Conservation (phyloP, 2,888 invertebrate species). For the Sthenelais limicola region DNA sequence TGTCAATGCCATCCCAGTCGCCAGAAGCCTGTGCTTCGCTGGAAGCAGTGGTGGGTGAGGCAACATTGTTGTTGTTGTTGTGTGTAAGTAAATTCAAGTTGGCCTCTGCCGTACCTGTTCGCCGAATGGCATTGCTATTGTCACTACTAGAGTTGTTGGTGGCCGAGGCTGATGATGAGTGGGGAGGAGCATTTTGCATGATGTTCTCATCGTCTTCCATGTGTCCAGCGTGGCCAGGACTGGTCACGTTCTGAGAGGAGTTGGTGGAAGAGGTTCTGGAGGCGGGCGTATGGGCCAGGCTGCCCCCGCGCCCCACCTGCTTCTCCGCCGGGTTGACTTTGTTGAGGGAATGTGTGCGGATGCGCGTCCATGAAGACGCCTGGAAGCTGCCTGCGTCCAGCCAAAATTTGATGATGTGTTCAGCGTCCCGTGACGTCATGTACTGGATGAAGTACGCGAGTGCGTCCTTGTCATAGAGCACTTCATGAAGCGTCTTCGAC, state of each 20-base stretch:
- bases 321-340: background rate
- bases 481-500: constrained; percentile 79
- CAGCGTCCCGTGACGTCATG: constrained; percentile 80
- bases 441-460: constrained; percentile 88
- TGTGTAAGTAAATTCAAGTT: constrained; percentile 3
- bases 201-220: background rate
- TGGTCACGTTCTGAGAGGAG: constrained; percentile 27
- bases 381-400: constrained; percentile 74
- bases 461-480: constrained; percentile 84
- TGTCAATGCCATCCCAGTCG: too few relatives aligned
- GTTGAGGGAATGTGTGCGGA: constrained; percentile 37
- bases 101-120: constrained; percentile 27
- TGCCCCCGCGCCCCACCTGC: background rate
- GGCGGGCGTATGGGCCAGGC: background rate
- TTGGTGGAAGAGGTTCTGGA: background rate
- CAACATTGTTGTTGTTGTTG: background rate
- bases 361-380: constrained; percentile 41
- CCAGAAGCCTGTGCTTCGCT: background rate
- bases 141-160: background rate
- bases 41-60: background rate
- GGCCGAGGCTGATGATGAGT: too few relatives aligned
- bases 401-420: constrained; percentile 74
- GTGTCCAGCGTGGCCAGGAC: constrained; percentile 17
- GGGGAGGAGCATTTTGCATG: background rate
- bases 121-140: constrained; percentile 1